A percentile compares a stretch with the other conserved stretches of the same genome.
These are phyloP conservation scores for Belonocnema kinseyi DNA, from an alignment of 1,140 invertebrate genomes.

Conservation along the genomic window DNA sequence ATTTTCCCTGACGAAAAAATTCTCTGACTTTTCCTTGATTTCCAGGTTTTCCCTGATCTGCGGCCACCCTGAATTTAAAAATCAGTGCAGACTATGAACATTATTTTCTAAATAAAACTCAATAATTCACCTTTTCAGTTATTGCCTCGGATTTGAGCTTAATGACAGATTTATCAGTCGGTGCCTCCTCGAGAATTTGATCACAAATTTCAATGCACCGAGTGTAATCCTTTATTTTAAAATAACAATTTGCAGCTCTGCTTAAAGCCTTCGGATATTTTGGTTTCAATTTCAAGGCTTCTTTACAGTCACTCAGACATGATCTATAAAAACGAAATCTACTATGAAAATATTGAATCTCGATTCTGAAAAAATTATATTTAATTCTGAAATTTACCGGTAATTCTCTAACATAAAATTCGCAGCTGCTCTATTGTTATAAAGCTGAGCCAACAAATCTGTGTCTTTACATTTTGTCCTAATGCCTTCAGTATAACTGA, in stretches of 20 bases:
- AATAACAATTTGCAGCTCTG: slow-evolving; percentile 85
- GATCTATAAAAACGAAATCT: slow-evolving; percentile 71
- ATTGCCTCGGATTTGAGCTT: slow-evolving; percentile 79
- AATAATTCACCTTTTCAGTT: slow-evolving; percentile 68
- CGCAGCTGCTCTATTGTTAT: slow-evolving; percentile 93
- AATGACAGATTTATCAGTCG: slow-evolving; percentile 78
- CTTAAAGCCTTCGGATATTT: slow-evolving; percentile 87
- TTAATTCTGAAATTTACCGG: slow-evolving; percentile 72
- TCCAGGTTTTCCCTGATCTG: no score
- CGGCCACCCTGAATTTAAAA: no score
- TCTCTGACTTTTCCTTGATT: no score
- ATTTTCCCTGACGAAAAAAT: no score
- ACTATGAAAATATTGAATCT: slow-evolving; percentile 12
- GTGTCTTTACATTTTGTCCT: slow-evolving; percentile 85
- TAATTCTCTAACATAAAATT: slow-evolving; percentile 93
- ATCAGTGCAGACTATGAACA: no score
- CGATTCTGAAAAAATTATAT: background rate
- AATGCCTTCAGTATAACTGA: slow-evolving; percentile 92
- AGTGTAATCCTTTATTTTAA: slow-evolving; percentile 82
- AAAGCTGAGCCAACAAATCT: slow-evolving; percentile 88
- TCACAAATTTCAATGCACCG: slow-evolving; percentile 86
- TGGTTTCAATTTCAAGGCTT: slow-evolving; percentile 85
- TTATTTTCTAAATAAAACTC: background rate
- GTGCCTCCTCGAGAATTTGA: slow-evolving; percentile 78
- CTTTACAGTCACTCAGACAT: slow-evolving; percentile 84